phyloP scores from a whole-genome alignment of 2,797 vertebrate species.

The Chiroxiphia lanceolata region DNA sequence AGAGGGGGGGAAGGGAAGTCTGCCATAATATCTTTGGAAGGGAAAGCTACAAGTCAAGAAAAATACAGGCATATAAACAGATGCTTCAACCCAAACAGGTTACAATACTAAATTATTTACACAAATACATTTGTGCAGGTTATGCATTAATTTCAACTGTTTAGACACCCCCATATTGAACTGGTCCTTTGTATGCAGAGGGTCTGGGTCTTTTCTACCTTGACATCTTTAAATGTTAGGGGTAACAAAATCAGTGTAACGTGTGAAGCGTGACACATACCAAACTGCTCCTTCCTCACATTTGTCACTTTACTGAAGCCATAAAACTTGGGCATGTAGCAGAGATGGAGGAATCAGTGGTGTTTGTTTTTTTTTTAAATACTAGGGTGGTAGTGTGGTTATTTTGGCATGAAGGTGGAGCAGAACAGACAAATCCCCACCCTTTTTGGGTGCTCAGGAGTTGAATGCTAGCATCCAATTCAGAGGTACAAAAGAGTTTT shows the following conservation, averaged over 20 bases:
- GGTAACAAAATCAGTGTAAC: constrained; percentile 43
- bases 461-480: neutral
- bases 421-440: neutral
- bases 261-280: constrained; percentile 27
- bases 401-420: neutral
- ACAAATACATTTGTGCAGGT: neutral
- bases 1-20: neutral
- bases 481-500: neutral
- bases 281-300: constrained; percentile 11
- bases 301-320: constrained; percentile 30
- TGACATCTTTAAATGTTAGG: constrained; percentile 43
- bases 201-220: constrained; percentile 14
- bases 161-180: neutral
- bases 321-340: neutral
- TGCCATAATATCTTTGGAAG: neutral
- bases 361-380: fast-evolving
- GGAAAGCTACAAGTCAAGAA: neutral
- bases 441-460: neutral
- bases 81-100: neutral
- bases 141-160: neutral
- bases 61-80: neutral
- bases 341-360: neutral
- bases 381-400: neutral
- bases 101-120: neutral
- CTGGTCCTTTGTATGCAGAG: neutral